phyloP scores from a whole-genome alignment of 2,113 vertebrate species.

The Indri indri region DNA sequence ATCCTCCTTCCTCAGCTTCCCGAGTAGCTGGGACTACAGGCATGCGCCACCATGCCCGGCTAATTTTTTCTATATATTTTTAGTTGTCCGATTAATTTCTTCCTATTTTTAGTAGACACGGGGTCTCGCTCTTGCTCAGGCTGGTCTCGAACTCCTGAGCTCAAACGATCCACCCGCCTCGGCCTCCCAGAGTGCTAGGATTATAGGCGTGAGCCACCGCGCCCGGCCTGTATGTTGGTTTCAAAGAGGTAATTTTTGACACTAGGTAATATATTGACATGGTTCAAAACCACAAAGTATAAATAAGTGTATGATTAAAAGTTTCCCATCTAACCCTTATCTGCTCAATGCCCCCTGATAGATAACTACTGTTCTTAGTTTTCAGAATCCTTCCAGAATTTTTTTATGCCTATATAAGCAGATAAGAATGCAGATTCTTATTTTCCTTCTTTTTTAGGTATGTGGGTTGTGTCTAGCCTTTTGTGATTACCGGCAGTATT shows the following conservation, averaged over 20 bases:
- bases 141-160: too few relatives aligned
- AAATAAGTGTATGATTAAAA: not conserved
- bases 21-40: too few relatives aligned
- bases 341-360: not conserved
- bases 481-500: not conserved
- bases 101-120: too few relatives aligned
- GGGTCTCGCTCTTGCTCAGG: too few relatives aligned
- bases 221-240: not conserved
- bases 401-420: not conserved
- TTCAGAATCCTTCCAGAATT: constrained; percentile 10
- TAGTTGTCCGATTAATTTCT: too few relatives aligned
- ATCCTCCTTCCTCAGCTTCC: too few relatives aligned
- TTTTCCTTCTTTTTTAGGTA: not conserved
- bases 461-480: not conserved
- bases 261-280: not conserved
- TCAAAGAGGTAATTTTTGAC: not conserved
- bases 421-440: not conserved
- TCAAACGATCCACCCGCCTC: too few relatives aligned
- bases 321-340: not conserved
- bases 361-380: not conserved
- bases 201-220: too few relatives aligned
- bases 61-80: too few relatives aligned
- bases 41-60: too few relatives aligned
- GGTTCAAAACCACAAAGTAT: not conserved
- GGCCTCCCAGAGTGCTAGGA: too few relatives aligned